Base-by-base conservation (phyloP, 92 coral and sea anemone genomes). In the Bergia sp. region DNA sequence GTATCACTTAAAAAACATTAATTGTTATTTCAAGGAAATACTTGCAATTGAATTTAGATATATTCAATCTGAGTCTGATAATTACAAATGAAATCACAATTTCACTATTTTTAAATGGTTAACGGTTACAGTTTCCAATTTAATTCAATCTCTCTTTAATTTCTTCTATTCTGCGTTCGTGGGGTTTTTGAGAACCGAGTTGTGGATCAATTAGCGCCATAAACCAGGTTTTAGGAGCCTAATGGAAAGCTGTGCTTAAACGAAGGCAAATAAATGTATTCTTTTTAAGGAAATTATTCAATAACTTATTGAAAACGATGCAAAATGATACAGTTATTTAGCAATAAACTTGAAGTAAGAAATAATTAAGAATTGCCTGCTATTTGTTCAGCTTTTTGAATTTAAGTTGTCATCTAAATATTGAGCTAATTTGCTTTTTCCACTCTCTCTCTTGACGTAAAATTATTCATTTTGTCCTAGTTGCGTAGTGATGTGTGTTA, bases 261-360 rank as follows among this genome's bases (percentile, higher is more conserved):
- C 58, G 87, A 84, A 42, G 13, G 75, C 78, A 69, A 84, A 69
- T 44, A 71, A 84, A 84, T 69, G 37, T 69, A 43, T 84, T 44
- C 69, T 84, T 71, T 73, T 71, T 69, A 69, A 84, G 79, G 87
- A 84, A 84, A 84, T 84, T 84, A 84, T 84, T 71, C 87, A 72
- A 84, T 69, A 84, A 84, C 18, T 84, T 84, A 47, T 29, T 84
- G 87, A 84, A 84, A 84, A 72, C 77, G 87, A 84, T 71, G 87
- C 79, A 84, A 84, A 84, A 72, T 84, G 87, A 84, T 84, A 84
- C 77, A 84, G 78, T 84, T 84, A 84, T 84, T 84, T 84, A 84
- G 78, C 77, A 43, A 44, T 71, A 84, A 44, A 84, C 87, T 69
- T 69, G 78, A 84, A 84, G 87, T 71, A 40, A 65, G 78, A 74